Percentiles rank a stretch among this genome's conserved stretches.
These are phyloP conservation scores for Odontocolon sp. DNA, from an alignment of 2,888 invertebrate species.

Conservation along the genomic window DNA sequence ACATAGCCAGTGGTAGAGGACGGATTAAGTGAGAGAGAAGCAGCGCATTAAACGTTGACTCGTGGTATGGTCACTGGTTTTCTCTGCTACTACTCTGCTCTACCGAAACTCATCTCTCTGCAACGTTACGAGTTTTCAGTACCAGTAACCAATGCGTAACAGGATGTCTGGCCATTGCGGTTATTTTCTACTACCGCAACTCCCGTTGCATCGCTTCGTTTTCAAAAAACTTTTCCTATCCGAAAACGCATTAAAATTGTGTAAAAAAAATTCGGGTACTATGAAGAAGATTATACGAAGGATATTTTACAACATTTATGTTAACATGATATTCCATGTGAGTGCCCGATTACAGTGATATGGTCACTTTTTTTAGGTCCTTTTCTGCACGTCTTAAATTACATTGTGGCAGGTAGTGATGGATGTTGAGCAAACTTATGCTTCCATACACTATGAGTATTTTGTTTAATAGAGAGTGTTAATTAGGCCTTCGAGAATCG, in stretches of 20 bases:
- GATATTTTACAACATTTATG: not conserved
- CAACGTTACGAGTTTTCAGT: constrained; percentile 1
- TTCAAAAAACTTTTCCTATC: not conserved
- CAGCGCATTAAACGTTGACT: constrained; percentile 15
- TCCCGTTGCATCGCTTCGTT: not conserved
- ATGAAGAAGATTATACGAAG: no score
- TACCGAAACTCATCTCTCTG: constrained; percentile 7
- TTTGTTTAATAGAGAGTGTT: not conserved
- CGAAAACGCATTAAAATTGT: no score
- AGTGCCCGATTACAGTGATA: no score
- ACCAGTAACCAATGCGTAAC: constrained; percentile 10
- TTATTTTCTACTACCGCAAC: constrained; percentile 12
- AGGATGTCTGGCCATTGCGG: constrained; percentile 10
- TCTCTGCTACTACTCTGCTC: constrained; percentile 1
- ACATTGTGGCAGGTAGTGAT: no score
- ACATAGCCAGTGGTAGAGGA: constrained; percentile 35
- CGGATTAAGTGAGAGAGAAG: constrained; percentile 22
- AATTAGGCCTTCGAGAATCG: not conserved
- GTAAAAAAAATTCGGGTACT: no score
- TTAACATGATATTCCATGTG: no score
- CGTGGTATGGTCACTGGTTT: constrained; percentile 2
- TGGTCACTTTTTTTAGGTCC: no score
- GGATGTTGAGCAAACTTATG: no score
- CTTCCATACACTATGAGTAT: no score
- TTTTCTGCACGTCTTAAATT: no score